Base-by-base conservation (phyloP, 2,113 vertebrate genomes). In the Sebastes fasciatus region DNA sequence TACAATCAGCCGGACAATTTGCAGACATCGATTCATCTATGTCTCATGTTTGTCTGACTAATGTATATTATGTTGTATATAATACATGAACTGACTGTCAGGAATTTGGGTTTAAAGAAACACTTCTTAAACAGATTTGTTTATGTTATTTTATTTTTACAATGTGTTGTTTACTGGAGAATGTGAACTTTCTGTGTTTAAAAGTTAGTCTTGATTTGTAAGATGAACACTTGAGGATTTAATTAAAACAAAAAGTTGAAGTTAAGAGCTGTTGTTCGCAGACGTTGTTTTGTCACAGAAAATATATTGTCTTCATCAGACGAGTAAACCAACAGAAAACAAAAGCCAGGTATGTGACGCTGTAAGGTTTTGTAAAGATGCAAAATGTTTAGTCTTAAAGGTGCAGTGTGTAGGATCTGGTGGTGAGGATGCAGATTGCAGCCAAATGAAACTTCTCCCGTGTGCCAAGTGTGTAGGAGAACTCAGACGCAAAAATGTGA, bases 101-200 rank as follows among this genome's bases (percentile, higher is more conserved):
- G 77, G 54, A 84, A 7, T 86, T 52, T 70, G 82, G 85, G 63
- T 74, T 49, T 83, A 12, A 72, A 75, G 34, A 80, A 55, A 72
- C n/a, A 43, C 43, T 72, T 78, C 9, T 57, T 51, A 5, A 51
- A 13, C 11, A 19, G 13, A 49, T 68, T 79, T 76, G 74, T 68
- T 46, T 19, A 21, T 60, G 26, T n/a, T 54, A 2, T 74, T 70
- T 78, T 72, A 23, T 86, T 79, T 84, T 80, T 83, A 63, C n/a
- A 52, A 1, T 11, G 52, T 75, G 40, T 74, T 49, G 9, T 80
- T 68, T 45, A 67, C 85, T 80, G 73, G 54, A 91, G 65, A 87
- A 89, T 91, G 88, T 93, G 89, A 92, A 91, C 42, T 71, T 52
- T 88, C 26, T 71, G 58, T 74, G 52, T 80, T 55, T 45, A 0